Percentiles rank a stretch among this genome's conserved stretches.
phyloP scores from a whole-genome alignment of 2,113 vertebrate species.

The Psammodynastes pulverulentus region DNA sequence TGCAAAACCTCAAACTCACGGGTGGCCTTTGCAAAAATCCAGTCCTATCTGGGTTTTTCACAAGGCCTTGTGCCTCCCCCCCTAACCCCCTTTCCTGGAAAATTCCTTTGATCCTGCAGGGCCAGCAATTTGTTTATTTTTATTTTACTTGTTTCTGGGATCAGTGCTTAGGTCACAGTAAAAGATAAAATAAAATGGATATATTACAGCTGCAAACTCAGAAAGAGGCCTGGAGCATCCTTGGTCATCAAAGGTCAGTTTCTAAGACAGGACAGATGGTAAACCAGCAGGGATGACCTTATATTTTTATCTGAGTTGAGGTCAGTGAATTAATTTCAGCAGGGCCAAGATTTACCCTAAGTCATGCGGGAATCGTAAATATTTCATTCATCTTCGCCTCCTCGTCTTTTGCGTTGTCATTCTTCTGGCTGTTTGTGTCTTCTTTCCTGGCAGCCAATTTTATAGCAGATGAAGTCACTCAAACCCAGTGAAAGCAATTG shows the following conservation, averaged over 20 bases:
- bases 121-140: not conserved
- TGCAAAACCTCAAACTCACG: not conserved
- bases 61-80: not conserved
- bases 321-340: not conserved
- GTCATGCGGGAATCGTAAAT: not conserved
- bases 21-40: not conserved
- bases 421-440: not conserved
- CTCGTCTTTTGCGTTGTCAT: not conserved
- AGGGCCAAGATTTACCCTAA: not conserved
- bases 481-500: not conserved
- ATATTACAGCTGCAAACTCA: not conserved
- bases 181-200: not conserved
- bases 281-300: not conserved
- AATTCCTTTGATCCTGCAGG: not conserved
- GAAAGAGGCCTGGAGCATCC: not conserved
- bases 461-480: not conserved
- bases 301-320: not conserved
- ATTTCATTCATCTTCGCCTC: not conserved
- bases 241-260: not conserved
- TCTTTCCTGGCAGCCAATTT: not conserved
- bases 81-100: not conserved
- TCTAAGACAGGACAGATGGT: not conserved
- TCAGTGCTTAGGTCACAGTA: not conserved
- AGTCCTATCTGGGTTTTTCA: not conserved
- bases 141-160: not conserved